Evolutionary conservation across 2,888 invertebrate species (phyloP).

Genomic region (Tinea semifulvella): DNA sequence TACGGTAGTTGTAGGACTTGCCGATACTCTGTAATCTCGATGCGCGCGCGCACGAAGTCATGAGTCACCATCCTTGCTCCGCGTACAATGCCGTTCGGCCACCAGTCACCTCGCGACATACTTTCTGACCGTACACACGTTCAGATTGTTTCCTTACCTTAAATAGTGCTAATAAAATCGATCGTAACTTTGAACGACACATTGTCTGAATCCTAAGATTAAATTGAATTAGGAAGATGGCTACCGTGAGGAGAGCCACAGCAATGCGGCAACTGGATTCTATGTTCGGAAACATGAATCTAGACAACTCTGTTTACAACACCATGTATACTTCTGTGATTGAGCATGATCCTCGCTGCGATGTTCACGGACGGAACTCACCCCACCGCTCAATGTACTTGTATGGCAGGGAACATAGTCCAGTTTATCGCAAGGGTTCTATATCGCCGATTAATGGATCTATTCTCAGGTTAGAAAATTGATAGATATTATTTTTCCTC

Average conservation of each 20-base stretch:
- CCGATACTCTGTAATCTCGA: conserved; percentile 45
- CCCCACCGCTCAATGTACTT: conserved; percentile 46
- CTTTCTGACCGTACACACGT: conserved; percentile 56
- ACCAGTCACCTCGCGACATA: conserved; percentile 61
- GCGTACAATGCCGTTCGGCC: conserved; percentile 57
- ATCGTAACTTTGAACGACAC: not conserved
- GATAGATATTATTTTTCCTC: not conserved
- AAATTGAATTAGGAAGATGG: conserved; percentile 34
- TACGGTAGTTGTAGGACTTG: conserved; percentile 47
- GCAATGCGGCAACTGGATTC: conserved; percentile 78
- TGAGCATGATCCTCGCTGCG: conserved; percentile 71
- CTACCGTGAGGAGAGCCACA: conserved; percentile 69
- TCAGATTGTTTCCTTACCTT: conserved; percentile 7
- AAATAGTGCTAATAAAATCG: conserved; percentile 6
- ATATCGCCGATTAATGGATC: conserved; percentile 55
- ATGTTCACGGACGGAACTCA: conserved; percentile 71
- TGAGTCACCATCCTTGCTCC: conserved; percentile 56
- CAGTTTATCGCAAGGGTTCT: conserved; percentile 68
- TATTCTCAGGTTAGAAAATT: conserved; percentile 47
- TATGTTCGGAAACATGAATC: conserved; percentile 72
- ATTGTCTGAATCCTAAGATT: not conserved
- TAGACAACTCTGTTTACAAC: conserved; percentile 58
- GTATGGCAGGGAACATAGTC: conserved; percentile 54
- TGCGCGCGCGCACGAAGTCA: conserved; percentile 51
- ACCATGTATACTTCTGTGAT: conserved; percentile 60